These are phyloP conservation scores for Cichladusa arquata DNA, from an alignment of 2,113 vertebrate genomes.

Conservation along the genomic window DNA sequence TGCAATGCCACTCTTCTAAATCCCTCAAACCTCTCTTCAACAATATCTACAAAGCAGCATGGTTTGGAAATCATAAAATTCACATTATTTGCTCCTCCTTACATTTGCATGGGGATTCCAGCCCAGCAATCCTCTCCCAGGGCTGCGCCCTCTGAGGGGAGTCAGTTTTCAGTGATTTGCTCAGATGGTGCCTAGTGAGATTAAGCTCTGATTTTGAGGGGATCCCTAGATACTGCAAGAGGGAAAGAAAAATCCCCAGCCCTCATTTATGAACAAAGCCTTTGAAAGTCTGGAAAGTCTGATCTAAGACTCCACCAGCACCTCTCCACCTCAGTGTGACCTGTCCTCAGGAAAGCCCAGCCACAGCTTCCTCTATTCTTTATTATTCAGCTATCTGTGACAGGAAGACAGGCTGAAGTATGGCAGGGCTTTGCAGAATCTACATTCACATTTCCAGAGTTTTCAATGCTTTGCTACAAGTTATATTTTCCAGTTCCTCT, in stretches of 20 bases:
- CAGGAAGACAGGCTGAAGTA: not conserved
- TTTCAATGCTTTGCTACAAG: not conserved
- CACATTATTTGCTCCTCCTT: not conserved
- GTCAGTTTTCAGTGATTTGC: not conserved
- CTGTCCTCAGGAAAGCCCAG: not conserved
- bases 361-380: not conserved
- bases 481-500: not conserved
- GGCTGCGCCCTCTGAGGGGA: not conserved
- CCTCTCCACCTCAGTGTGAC: not conserved
- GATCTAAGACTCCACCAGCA: not conserved
- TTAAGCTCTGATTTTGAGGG: not conserved
- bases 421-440: not conserved
- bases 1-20: not conserved
- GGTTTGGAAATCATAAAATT: not conserved
- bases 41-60: not conserved
- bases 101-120: not conserved
- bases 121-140: not conserved
- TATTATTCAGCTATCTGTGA: not conserved
- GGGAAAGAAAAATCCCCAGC: rapidly evolving
- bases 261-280: not conserved
- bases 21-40: not conserved
- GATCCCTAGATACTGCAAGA: not conserved
- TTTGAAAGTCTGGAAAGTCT: not conserved
- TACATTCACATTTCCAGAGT: not conserved
- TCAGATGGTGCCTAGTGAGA: not conserved